Evolutionary conservation across 1,140 invertebrate species (phyloP).

Genomic region (Drosophila repletoides): DNA sequence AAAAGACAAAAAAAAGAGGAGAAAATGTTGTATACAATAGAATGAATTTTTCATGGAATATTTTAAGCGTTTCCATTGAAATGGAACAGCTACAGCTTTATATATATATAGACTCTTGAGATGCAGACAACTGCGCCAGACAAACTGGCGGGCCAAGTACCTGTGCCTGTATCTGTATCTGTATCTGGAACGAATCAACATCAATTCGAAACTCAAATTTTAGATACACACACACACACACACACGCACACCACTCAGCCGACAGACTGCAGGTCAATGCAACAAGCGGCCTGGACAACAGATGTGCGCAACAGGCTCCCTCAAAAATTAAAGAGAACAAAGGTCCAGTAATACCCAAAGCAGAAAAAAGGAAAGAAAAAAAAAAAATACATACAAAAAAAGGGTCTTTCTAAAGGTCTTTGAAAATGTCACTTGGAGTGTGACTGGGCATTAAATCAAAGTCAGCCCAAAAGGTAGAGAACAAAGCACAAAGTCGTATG

Average conservation of each 20-base stretch:
- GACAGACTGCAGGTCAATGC: conserved; percentile 40
- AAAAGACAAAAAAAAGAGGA: conserved; percentile 5
- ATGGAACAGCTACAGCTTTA: conserved; percentile 19
- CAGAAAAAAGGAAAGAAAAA: conserved; percentile 36
- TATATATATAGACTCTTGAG: conserved; percentile 22
- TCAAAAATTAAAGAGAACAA: conserved; percentile 38
- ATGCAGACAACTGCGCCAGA: conserved; percentile 57
- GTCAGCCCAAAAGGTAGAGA: conserved; percentile 35
- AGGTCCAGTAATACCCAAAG: conserved; percentile 27
- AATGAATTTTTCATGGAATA: conserved; percentile 45
- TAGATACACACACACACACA: conserved; percentile 44
- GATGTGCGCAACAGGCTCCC: conserved; percentile 70
- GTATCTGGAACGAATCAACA: conserved; percentile 64
- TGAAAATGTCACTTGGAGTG: conserved; percentile 65
- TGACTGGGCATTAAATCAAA: conserved; percentile 66
- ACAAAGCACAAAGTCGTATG: conserved; percentile 10
- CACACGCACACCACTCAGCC: too few relatives aligned
- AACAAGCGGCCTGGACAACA: conserved; percentile 50
- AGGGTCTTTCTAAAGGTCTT: conserved; percentile 48
- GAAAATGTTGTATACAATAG: conserved; percentile 43
- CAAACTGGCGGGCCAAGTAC: conserved; percentile 55
- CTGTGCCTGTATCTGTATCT: conserved; percentile 29
- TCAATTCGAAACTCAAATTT: conserved; percentile 48
- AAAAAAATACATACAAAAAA: conserved; percentile 38
- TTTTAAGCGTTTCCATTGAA: conserved; percentile 49